A percentile compares a stretch with the other conserved stretches of the same genome.
Evolutionary conservation across 2,888 invertebrate genomes (phyloP).

Genomic region (Andrena dorsata): DNA sequence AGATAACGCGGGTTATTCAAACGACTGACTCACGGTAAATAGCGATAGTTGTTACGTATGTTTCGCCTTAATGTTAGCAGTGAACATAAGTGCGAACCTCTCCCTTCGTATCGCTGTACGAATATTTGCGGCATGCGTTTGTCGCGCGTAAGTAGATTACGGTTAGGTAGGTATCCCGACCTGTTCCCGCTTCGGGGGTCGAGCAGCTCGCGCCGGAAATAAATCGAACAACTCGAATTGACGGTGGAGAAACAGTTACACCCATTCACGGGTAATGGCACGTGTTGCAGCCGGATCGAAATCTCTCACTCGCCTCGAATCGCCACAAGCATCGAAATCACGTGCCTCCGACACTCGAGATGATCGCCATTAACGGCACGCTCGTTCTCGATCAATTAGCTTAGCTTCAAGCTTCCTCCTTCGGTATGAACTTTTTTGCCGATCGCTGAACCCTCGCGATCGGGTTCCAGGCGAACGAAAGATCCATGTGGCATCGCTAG

Average conservation of each 20-base stretch:
- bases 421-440: constrained; percentile 58
- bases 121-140: constrained; percentile 35
- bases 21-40: constrained; percentile 52
- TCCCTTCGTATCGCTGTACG: constrained; percentile 2
- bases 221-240: background rate
- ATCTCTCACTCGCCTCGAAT: constrained; percentile 46
- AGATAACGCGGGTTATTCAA: constrained; percentile 52
- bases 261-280: constrained; percentile 36
- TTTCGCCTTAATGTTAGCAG: constrained; percentile 35
- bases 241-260: constrained; percentile 9
- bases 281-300: constrained; percentile 37
- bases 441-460: constrained; percentile 19
- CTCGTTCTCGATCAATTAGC: constrained; percentile 69
- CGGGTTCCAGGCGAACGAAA: constrained; percentile 40
- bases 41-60: constrained; percentile 34
- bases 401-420: constrained; percentile 62
- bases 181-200: background rate
- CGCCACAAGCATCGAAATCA: constrained; percentile 52
- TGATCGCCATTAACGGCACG: constrained; percentile 58
- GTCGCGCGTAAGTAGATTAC: background rate
- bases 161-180: background rate
- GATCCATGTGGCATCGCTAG: background rate
- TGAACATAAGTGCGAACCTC: constrained; percentile 6
- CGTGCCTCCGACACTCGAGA: constrained; percentile 51
- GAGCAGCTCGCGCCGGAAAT: background rate